A percentile compares a stretch with the other conserved stretches of the same genome.
Evolutionary conservation across 2,888 invertebrate genomes (phyloP).

Genomic region (Andricus curvator): DNA sequence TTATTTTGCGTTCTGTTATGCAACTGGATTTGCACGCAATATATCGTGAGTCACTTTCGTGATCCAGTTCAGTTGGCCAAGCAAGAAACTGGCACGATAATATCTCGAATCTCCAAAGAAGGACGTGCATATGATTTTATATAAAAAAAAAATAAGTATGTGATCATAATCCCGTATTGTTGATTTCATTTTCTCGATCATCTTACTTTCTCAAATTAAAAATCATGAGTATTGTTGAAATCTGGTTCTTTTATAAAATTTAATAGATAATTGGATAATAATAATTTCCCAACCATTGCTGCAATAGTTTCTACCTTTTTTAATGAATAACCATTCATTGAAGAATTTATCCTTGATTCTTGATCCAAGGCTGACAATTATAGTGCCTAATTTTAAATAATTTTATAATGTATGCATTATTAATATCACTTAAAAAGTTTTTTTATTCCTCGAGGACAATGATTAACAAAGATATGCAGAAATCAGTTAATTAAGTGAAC

Average conservation of each 20-base stretch:
- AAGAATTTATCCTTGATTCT: not conserved
- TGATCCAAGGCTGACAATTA: not conserved
- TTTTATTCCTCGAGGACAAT: not conserved
- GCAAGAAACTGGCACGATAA: not conserved
- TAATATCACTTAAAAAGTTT: not conserved
- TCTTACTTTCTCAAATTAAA: no score
- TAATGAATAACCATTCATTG: not conserved
- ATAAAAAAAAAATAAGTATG: not conserved
- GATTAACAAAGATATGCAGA: not conserved
- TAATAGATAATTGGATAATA: not conserved
- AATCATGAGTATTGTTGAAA: no score
- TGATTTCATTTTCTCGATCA: not conserved
- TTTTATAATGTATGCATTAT: not conserved
- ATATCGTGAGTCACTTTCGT: slow-evolving; percentile 38
- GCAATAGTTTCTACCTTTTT: not conserved
- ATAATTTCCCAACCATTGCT: not conserved
- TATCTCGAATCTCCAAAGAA: not conserved
- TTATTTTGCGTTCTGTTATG: slow-evolving; percentile 30
- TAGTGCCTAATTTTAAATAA: not conserved
- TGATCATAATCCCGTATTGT: not conserved
- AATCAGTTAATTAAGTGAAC: no score
- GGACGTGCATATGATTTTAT: not conserved
- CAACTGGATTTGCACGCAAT: slow-evolving; percentile 29
- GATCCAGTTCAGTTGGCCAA: not conserved
- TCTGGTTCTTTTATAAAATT: no score